Conservation (phyloP, 2,113 vertebrate species). For the Illadopsis cleaveri region DNA sequence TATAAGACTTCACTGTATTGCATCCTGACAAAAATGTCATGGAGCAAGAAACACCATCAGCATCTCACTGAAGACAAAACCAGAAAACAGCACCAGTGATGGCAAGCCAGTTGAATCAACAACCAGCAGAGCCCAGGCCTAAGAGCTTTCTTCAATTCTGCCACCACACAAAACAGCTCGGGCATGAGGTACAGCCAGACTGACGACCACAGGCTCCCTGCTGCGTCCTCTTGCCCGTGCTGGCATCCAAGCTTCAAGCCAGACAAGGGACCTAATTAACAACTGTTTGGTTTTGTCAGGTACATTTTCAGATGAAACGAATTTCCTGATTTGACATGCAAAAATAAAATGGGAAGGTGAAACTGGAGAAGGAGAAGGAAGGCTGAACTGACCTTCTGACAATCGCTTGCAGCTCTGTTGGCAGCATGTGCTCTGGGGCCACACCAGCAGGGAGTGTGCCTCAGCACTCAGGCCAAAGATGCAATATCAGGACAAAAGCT, state of each 20-base stretch:
- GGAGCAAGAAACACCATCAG: not conserved
- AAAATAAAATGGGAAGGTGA: not conserved
- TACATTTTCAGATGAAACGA: not conserved
- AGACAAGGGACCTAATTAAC: not conserved
- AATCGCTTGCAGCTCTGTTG: accelerated
- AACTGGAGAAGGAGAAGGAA: not conserved
- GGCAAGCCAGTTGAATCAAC: not conserved
- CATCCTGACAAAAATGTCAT: not conserved
- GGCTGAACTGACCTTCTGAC: not conserved
- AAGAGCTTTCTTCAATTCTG: not conserved
- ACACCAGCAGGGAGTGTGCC: accelerated
- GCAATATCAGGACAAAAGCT: not conserved
- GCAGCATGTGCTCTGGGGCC: not conserved
- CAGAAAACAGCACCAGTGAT: not conserved
- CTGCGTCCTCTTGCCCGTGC: not conserved
- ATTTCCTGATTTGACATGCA: not conserved
- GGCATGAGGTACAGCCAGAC: not conserved
- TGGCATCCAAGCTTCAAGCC: not conserved
- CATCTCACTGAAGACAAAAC: not conserved
- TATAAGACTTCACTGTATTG: not conserved
- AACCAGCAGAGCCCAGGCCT: not conserved
- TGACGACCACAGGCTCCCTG: not conserved
- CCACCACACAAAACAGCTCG: not conserved
- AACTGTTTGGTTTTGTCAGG: not conserved
- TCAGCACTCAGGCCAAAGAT: not conserved